These are phyloP conservation scores for Nomada fucata DNA, from an alignment of 2,888 invertebrate species.

Conservation along the genomic window DNA sequence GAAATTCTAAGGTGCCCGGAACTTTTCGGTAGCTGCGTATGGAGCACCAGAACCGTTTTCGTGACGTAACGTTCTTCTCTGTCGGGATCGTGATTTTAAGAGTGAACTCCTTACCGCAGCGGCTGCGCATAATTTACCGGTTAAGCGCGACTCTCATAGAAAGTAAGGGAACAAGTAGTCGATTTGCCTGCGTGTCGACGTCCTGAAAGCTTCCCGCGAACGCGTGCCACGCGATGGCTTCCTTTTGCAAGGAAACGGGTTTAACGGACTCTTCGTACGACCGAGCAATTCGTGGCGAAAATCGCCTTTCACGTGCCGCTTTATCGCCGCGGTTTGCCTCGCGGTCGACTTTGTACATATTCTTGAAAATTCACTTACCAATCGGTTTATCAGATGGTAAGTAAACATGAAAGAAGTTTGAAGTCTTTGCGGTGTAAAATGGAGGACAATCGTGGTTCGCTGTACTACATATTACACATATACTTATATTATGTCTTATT, in stretches of 20 bases:
- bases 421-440: neutral
- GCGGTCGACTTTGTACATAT: neutral
- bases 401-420: neutral
- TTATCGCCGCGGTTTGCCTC: neutral
- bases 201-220: constrained; percentile 48
- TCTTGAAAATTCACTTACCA: neutral
- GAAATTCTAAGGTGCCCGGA: too few species aligned
- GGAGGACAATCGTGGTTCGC: too few species aligned
- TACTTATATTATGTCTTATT: too few species aligned
- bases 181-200: constrained; percentile 54
- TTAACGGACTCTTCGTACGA: constrained; percentile 28
- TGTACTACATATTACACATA: too few species aligned
- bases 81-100: neutral
- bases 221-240: constrained; percentile 44
- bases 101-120: neutral
- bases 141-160: constrained; percentile 59
- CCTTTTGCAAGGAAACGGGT: constrained; percentile 48
- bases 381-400: neutral
- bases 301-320: constrained; percentile 20
- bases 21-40: too few species aligned
- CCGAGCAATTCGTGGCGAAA: constrained; percentile 23
- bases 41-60: neutral
- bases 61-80: neutral
- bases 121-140: constrained; percentile 59
- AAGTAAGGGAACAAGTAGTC: constrained; percentile 52